These are phyloP conservation scores for Cremastinae sp. DNA, from an alignment of 2,888 invertebrate genomes.

Conservation along the genomic window DNA sequence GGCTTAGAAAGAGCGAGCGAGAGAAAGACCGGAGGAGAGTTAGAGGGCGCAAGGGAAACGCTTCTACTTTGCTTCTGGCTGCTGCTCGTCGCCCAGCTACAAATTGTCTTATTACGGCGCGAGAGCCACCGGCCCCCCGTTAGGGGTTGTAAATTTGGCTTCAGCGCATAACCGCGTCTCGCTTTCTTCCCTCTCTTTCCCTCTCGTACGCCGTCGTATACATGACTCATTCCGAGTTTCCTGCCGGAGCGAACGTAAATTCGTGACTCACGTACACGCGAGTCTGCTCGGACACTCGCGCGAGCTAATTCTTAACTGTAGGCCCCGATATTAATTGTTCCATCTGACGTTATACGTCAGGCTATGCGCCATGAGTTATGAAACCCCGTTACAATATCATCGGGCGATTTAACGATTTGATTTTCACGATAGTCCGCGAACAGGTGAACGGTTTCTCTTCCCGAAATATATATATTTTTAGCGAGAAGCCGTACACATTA, in stretches of 20 bases:
- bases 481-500: no score
- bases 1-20: conserved; percentile 24
- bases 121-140: conserved; percentile 31
- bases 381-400: conserved; percentile 29
- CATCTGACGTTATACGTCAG: conserved; percentile 23
- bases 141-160: conserved; percentile 54
- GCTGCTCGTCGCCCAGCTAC: conserved; percentile 59
- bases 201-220: conserved; percentile 8
- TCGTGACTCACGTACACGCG: conserved; percentile 39
- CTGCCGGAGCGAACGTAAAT: conserved; percentile 52
- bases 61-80: conserved; percentile 54
- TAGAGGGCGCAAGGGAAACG: conserved; percentile 29
- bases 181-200: background rate
- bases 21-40: conserved; percentile 5
- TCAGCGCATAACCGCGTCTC: conserved; percentile 4
- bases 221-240: conserved; percentile 55
- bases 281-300: conserved; percentile 2
- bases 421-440: background rate
- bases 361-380: conserved; percentile 29
- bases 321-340: conserved; percentile 46
- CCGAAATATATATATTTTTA: no score
- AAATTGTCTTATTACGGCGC: conserved; percentile 64
- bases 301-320: conserved; percentile 26
- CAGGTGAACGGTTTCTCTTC: no score
- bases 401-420: conserved; percentile 10